Base-by-base conservation (phyloP, 2,113 vertebrate species). In the Clinocottus analis region DNA sequence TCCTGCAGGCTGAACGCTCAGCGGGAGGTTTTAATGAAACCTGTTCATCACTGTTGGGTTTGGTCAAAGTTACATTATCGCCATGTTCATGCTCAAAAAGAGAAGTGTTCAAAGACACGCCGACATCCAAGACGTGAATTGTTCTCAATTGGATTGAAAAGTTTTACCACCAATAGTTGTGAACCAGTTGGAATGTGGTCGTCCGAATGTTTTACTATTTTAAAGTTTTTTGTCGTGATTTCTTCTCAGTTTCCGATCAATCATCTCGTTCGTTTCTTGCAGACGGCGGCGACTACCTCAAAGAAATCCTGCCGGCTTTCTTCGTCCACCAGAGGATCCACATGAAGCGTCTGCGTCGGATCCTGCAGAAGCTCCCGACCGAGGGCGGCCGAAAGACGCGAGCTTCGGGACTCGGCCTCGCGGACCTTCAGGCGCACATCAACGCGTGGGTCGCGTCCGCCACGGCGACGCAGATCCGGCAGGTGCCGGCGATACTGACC, bases 291-390 rank as follows among this genome's bases (percentile, higher is more conserved):
- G 29, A 39, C 14, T 82, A 86, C 79, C 77, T 92, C 43, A 83
- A 7, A 79, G 64, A 84, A 67, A 83, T 91, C 65, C 12, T 92
- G 6, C 83, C 86, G 0, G 23, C 68, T 6, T 87, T 91, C 59
- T 87, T 92, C 17, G 1, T 29, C 1, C 86, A 87, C 66, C 81
- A 86, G 0, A 62, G 23, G 5, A 31, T 86, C 3, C 0, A 8
- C 1, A 0, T 23, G 2, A 79, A 1, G 12, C 77, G 67, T 0
- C 75, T 89, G 33, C 85, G 80, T 3, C 82, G 23, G 0, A 1
- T 90, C 0, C 16, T 84, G 14, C 21, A 39, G 29, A 63, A 16
- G 25, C 82, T 92, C 4, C 69, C 60, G 0, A 5, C 49, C 1
- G 5, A 25, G 4, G 2, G 37, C 2, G 2, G n/a, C 3, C 59